A percentile compares a stretch with the other conserved stretches of the same genome.
These are phyloP conservation scores for Machimus atricapillus DNA, from an alignment of 2,888 invertebrate species.

Conservation along the genomic window DNA sequence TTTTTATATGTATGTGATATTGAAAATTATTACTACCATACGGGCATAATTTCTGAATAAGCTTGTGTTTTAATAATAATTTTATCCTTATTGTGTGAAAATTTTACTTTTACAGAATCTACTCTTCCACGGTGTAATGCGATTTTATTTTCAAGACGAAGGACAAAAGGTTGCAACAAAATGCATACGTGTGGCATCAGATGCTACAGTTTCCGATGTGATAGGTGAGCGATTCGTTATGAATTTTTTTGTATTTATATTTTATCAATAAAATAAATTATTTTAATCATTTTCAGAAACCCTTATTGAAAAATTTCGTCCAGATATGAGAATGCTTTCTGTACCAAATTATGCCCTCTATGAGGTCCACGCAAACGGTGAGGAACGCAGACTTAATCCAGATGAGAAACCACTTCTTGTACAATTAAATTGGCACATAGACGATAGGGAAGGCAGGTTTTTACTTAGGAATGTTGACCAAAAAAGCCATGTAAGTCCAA, in stretches of 20 bases:
- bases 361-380: conserved; percentile 78
- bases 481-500: conserved; percentile 67
- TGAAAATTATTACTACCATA: too few species aligned
- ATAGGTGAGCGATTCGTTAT: conserved; percentile 69
- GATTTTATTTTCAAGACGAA: conserved; percentile 99
- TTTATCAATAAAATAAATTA: neutral
- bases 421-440: conserved; percentile 98
- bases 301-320: conserved; percentile 97
- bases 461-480: conserved; percentile 88
- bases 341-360: conserved; percentile 77
- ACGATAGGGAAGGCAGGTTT: conserved; percentile 97
- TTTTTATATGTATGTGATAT: too few species aligned
- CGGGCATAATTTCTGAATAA: neutral
- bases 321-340: conserved; percentile 96
- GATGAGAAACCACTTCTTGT: conserved; percentile 96
- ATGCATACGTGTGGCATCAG: conserved; percentile 96
- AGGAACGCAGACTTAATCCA: conserved; percentile 87
- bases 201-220: conserved; percentile 94
- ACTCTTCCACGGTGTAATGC: conserved; percentile 99
- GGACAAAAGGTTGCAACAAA: conserved; percentile 99
- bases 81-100: neutral
- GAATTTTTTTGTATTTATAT: neutral
- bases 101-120: conserved; percentile 75
- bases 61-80: neutral
- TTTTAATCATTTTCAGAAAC: conserved; percentile 69